phyloP scores from a whole-genome alignment of 2,797 vertebrate genomes.

The Vipera ursinii region DNA sequence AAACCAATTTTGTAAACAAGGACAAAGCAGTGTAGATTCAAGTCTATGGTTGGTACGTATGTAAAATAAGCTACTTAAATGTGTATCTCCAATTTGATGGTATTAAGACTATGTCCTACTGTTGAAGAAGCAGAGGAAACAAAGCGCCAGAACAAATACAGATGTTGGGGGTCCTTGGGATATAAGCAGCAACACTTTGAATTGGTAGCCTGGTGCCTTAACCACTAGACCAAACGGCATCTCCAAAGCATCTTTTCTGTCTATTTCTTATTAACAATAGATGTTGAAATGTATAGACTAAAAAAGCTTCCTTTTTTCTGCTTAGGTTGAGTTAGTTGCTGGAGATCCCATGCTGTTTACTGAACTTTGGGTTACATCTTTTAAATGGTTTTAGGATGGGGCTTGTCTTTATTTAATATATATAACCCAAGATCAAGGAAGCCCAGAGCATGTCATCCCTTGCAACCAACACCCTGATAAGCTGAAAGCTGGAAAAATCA shows the following conservation, averaged over 20 bases:
- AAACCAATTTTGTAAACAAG: not conserved
- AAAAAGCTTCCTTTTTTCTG: not conserved
- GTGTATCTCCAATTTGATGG: not conserved
- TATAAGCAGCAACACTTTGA: not conserved
- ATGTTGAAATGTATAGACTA: not conserved
- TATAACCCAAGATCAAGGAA: not conserved
- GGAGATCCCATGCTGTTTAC: not conserved
- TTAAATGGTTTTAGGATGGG: not conserved
- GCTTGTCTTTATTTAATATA: not conserved
- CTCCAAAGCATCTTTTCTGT: not conserved
- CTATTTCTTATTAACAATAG: not conserved
- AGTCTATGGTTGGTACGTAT: not conserved
- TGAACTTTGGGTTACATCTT: not conserved
- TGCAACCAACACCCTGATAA: not conserved
- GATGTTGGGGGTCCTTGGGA: not conserved
- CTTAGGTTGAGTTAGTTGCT: not conserved
- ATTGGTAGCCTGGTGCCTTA: not conserved
- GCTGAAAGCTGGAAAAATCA: not conserved
- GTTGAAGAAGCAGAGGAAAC: not conserved
- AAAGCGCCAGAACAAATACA: not conserved
- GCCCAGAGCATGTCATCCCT: not conserved
- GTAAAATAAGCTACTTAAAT: not conserved
- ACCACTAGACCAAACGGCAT: not conserved
- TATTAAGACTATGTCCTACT: not conserved
- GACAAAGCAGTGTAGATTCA: not conserved